phyloP scores from a whole-genome alignment of 2,888 invertebrate genomes.

The Diplazon laetatorius region DNA sequence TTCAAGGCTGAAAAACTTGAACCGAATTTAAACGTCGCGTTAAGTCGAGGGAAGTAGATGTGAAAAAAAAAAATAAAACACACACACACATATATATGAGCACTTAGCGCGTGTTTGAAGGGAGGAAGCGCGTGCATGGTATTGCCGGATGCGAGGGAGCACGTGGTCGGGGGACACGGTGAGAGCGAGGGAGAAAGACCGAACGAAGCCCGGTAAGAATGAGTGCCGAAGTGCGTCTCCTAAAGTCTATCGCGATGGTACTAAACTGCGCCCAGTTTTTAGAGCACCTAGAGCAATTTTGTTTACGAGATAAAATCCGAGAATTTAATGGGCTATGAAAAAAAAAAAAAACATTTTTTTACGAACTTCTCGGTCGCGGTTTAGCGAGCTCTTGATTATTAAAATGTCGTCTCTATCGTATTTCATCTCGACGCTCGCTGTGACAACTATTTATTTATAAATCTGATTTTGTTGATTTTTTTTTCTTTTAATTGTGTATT shows the following conservation, averaged over 20 bases:
- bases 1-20: neutral
- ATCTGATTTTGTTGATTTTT: neutral
- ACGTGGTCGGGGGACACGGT: neutral
- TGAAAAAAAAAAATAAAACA: too few relatives aligned
- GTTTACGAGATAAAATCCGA: slow-evolving; percentile 36
- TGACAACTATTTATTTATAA: slow-evolving; percentile 14
- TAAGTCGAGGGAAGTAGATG: slow-evolving; percentile 20
- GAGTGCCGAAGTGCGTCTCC: slow-evolving; percentile 1
- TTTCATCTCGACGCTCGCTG: slow-evolving; percentile 1
- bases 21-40: slow-evolving; percentile 24
- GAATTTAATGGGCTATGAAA: slow-evolving; percentile 29
- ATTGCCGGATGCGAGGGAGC: slow-evolving; percentile 14
- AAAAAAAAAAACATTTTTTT: too few relatives aligned
- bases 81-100: slow-evolving; percentile 10
- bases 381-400: slow-evolving; percentile 13
- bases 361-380: slow-evolving; percentile 17
- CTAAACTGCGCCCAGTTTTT: slow-evolving; percentile 16
- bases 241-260: slow-evolving; percentile 34
- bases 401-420: slow-evolving; percentile 1
- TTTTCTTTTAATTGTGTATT: too few relatives aligned
- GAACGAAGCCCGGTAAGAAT: neutral
- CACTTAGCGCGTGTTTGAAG: slow-evolving; percentile 3
- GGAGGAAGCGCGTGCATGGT: neutral
- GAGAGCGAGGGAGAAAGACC: neutral
- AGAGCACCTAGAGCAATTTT: slow-evolving; percentile 20